Evolutionary conservation across 2,888 invertebrate species (phyloP).

Genomic region (Acronicta alni): DNA sequence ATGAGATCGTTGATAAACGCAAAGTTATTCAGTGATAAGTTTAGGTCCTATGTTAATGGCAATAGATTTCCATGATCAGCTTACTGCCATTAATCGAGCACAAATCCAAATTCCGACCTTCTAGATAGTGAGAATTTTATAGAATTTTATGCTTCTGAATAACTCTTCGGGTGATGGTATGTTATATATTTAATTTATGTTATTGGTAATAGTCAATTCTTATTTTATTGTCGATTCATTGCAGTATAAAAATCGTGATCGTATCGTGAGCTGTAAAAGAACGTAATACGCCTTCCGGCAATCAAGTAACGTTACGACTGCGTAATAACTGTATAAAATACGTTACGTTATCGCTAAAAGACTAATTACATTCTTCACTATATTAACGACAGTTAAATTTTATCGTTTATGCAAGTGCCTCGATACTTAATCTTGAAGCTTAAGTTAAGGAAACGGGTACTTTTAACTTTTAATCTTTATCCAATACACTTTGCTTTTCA

Average conservation of each 20-base stretch:
- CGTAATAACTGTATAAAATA: conserved; percentile 69
- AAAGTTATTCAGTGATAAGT: no score
- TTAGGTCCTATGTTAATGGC: no score
- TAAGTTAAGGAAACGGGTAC: conserved; percentile 10
- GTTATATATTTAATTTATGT: no score
- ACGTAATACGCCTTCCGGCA: conserved; percentile 42
- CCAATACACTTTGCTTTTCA: no score
- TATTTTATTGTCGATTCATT: not conserved
- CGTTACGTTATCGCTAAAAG: conserved; percentile 65
- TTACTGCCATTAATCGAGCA: no score
- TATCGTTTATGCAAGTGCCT: conserved; percentile 27
- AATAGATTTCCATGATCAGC: no score
- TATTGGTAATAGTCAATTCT: not conserved
- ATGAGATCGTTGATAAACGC: no score
- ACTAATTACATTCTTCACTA: conserved; percentile 61
- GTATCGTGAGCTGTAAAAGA: conserved; percentile 34
- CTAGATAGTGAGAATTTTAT: no score
- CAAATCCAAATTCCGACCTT: no score
- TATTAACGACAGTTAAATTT: conserved; percentile 49
- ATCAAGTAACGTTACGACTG: conserved; percentile 67
- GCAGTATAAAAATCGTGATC: conserved; percentile 13
- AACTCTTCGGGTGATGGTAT: no score
- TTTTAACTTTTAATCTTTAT: not conserved
- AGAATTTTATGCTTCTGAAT: no score
- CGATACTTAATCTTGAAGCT: conserved; percentile 26